Evolutionary conservation across 2,113 vertebrate genomes (phyloP), one percentile per base, ranked within the genome.

Genomic region (Nycticryphes semicollaris): DNA sequence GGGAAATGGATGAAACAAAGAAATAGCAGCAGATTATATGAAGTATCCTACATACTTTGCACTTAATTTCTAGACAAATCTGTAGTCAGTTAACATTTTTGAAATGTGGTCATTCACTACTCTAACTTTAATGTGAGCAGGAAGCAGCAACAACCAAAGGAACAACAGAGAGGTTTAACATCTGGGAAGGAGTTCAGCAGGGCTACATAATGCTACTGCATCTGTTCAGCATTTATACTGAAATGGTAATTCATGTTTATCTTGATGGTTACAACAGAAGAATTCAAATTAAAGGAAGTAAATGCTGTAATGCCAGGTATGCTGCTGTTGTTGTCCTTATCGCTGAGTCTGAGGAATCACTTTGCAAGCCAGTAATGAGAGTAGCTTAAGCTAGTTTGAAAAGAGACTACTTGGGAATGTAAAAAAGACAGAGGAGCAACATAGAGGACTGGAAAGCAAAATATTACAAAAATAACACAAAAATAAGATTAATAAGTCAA

Each of bases 211-310:
- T 95, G 78, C 68, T 60, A 73, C 57, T 70, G 30, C 19, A 66
- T 87, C 91, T 97, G 85, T 82, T 97, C 74, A 90, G 91, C 84
- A 92, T 97, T 96, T 97, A 39, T 70, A 59, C 33, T 81, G 80
- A 86, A 95, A 96, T 84, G 47, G 35, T 77, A 96, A 95, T 50
- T 43, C 14, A 37, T 56, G 12, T 33, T 41, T n/a, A 81, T 96
- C 56, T 82, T 86, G 78, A 93, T 89, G 35, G 68, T 87, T 91
- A 50, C 67, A 77, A 87, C 7, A 69, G 89, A 79, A 64, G 75
- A 84, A 95, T 96, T 88, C 31, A 93, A 84, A 57, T 86, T 78
- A 84, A 33, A 92, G 80, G 78, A 94, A 93, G 80, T 5, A 89
- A 93, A 68, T 94, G 66, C 14, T 94, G 87, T 89, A 94, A 83